Evolutionary conservation across 1,140 invertebrate genomes (phyloP).

Genomic region (Steinernema feltiae): DNA sequence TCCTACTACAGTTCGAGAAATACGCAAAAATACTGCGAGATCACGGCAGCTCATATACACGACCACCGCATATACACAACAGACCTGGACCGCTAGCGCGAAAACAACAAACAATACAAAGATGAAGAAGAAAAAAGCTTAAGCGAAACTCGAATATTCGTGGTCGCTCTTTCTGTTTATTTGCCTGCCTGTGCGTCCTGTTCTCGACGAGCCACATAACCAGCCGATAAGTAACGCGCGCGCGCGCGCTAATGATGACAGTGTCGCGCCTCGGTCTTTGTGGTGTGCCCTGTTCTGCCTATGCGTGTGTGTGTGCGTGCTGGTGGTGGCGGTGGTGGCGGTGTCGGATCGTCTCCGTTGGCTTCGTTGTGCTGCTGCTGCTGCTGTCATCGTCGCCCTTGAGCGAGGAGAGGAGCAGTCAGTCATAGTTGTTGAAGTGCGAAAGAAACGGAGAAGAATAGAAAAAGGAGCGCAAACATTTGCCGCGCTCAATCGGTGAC

Average conservation of each 20-base stretch:
- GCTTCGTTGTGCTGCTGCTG: background rate
- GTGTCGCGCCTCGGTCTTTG: background rate
- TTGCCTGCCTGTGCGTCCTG: background rate
- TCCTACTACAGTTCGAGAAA: background rate
- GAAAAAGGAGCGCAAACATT: constrained; percentile 11
- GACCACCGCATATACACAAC: background rate
- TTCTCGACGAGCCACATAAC: background rate
- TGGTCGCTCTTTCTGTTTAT: background rate
- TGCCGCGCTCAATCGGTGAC: background rate
- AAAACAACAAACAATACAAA: constrained; percentile 14
- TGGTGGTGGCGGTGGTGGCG: background rate
- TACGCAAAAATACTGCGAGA: background rate
- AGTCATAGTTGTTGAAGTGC: background rate
- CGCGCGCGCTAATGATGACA: constrained; percentile 1
- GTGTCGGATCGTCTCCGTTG: too few relatives aligned
- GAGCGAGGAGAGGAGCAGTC: background rate
- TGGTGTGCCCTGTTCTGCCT: background rate
- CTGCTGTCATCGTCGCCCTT: background rate
- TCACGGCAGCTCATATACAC: background rate
- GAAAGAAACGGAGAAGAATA: background rate
- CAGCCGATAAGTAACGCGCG: background rate
- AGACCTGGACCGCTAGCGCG: background rate
- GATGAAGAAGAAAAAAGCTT: background rate
- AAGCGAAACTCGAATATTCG: background rate
- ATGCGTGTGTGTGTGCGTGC: background rate